Percentiles rank a stretch among this genome's conserved stretches.
Evolutionary conservation across 2,797 vertebrate genomes (phyloP).

Genomic region (Megalops cyprinoides): DNA sequence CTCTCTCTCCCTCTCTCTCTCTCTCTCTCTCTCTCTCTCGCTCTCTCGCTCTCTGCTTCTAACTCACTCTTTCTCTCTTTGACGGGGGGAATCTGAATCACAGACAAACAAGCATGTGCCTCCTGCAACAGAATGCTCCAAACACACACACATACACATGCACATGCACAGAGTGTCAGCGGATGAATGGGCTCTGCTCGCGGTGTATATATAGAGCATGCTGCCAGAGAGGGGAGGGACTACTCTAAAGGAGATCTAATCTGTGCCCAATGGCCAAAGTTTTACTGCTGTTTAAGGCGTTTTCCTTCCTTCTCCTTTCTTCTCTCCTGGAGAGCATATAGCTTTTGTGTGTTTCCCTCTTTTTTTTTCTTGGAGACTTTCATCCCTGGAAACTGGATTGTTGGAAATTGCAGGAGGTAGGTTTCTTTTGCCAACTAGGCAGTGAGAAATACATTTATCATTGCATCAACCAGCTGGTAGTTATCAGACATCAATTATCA

Average conservation of each 20-base stretch:
- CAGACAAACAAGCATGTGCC: constrained; percentile 51
- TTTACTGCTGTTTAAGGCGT: constrained; percentile 49
- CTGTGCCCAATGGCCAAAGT: constrained; percentile 65
- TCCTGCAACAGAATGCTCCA: constrained; percentile 38
- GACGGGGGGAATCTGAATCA: constrained; percentile 37
- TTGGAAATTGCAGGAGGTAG: not conserved
- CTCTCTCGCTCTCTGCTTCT: constrained; percentile 49
- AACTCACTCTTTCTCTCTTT: constrained; percentile 34
- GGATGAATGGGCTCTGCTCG: constrained; percentile 51
- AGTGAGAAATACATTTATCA: not conserved
- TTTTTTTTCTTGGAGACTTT: not conserved
- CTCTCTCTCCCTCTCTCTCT: constrained; percentile 35
- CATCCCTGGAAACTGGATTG: not conserved
- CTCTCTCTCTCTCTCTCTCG: constrained; percentile 40
- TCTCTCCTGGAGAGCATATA: not conserved
- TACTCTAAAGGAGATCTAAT: constrained; percentile 68
- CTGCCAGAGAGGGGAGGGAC: constrained; percentile 67
- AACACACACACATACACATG: constrained; percentile 34
- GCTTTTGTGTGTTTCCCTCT: constrained; percentile 17
- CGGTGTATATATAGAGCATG: constrained; percentile 70
- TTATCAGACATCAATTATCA: constrained; percentile 23
- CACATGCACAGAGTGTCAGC: constrained; percentile 44
- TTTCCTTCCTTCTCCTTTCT: not conserved
- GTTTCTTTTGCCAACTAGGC: not conserved
- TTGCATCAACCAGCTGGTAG: not conserved